These are phyloP conservation scores for Mobula birostris DNA, from an alignment of 2,113 vertebrate genomes.

Conservation along the genomic window DNA sequence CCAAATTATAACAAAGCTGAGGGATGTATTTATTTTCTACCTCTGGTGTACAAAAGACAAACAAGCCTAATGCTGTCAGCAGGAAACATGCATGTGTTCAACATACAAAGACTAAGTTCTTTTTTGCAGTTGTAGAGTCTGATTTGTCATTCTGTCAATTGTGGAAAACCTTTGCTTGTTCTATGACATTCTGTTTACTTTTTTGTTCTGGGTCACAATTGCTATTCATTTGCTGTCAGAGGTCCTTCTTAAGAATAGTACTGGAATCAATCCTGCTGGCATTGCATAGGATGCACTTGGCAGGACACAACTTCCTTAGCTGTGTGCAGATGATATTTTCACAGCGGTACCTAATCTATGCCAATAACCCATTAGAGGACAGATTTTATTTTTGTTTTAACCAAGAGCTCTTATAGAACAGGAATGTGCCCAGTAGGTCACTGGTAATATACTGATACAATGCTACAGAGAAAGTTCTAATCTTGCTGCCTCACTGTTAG, in stretches of 20 bases:
- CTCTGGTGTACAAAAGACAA: constrained; percentile 40
- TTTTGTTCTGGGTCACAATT: constrained; percentile 65
- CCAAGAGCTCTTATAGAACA: constrained; percentile 40
- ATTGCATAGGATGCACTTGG: constrained; percentile 55
- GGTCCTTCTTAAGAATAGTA: constrained; percentile 53
- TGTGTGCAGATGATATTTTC: constrained; percentile 54
- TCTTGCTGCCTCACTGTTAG: neutral
- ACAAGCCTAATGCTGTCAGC: constrained; percentile 38
- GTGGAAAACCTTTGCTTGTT: constrained; percentile 41
- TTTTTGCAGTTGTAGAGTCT: constrained; percentile 42
- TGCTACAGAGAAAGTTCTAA: neutral
- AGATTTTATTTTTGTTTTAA: constrained; percentile 41
- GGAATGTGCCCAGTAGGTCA: constrained; percentile 44
- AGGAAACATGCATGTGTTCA: constrained; percentile 44
- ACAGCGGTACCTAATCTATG: constrained; percentile 53
- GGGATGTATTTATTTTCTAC: constrained; percentile 30
- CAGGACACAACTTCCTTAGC: constrained; percentile 55
- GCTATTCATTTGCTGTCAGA: constrained; percentile 63
- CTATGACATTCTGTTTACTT: constrained; percentile 56
- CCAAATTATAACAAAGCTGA: neutral
- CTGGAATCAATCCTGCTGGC: constrained; percentile 73
- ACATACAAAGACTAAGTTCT: constrained; percentile 53
- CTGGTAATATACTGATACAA: constrained; percentile 44
- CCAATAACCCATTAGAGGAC: constrained; percentile 45
- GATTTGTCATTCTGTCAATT: constrained; percentile 46